These are phyloP conservation scores for Pseudeuparius sepicola DNA, from an alignment of 2,888 invertebrate species.

Conservation along the genomic window DNA sequence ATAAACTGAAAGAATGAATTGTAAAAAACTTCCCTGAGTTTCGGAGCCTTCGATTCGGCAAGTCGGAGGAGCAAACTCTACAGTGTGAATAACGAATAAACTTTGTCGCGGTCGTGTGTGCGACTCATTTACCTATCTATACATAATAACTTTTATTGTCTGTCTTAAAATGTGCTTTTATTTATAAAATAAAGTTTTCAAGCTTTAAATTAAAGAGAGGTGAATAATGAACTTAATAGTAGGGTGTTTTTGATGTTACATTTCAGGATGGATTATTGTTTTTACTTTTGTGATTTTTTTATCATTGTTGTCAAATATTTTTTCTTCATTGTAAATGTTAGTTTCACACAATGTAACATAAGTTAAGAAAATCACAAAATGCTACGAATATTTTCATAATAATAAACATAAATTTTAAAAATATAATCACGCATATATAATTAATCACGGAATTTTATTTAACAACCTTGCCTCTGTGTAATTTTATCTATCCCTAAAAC, in stretches of 20 bases:
- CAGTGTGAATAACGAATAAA: too few species aligned
- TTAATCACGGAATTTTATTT: slow-evolving; percentile 33
- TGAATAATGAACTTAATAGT: slow-evolving; percentile 35
- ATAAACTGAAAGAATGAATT: slow-evolving; percentile 29
- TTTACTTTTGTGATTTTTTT: slow-evolving; percentile 37
- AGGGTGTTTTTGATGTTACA: slow-evolving; percentile 35
- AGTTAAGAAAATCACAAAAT: slow-evolving; percentile 38
- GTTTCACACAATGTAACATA: slow-evolving; percentile 39
- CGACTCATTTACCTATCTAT: slow-evolving; percentile 28
- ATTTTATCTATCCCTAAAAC: slow-evolving; percentile 22
- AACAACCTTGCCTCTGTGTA: slow-evolving; percentile 24
- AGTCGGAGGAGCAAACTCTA: too few species aligned
- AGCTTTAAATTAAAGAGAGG: slow-evolving; percentile 39
- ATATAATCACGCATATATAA: slow-evolving; percentile 40
- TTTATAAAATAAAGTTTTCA: slow-evolving; percentile 37
- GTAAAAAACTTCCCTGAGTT: slow-evolving; percentile 12
- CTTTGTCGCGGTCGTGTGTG: slow-evolving; percentile 35
- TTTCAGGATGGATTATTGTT: slow-evolving; percentile 34
- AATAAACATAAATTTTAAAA: slow-evolving; percentile 39
- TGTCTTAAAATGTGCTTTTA: slow-evolving; percentile 37
- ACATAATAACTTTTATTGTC: slow-evolving; percentile 33
- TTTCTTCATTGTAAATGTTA: slow-evolving; percentile 34
- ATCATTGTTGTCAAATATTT: slow-evolving; percentile 33
- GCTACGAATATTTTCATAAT: slow-evolving; percentile 41
- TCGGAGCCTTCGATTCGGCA: slow-evolving; percentile 16